Percentiles rank a stretch among this genome's conserved stretches.
Evolutionary conservation across 2,888 invertebrate species (phyloP).

Genomic region (Lacanobia wlatinum): DNA sequence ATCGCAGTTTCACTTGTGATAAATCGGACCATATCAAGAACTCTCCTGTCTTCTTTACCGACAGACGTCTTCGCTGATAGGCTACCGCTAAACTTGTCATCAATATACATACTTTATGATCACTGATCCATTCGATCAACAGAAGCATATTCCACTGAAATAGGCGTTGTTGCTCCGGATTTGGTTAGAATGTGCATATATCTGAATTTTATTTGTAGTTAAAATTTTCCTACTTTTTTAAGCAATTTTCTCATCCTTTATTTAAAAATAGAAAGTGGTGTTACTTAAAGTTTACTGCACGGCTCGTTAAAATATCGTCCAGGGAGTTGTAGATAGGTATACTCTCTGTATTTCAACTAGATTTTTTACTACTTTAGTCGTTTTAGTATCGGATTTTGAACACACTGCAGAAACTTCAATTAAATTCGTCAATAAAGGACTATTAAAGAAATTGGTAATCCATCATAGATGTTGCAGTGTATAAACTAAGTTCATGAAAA

Average conservation of each 20-base stretch:
- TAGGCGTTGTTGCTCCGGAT: too few species aligned
- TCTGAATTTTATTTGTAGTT: too few species aligned
- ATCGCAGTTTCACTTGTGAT: too few species aligned
- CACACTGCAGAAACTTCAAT: not conserved
- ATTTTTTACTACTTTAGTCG: not conserved
- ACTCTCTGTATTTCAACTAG: not conserved
- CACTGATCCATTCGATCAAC: too few species aligned
- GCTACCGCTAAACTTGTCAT: too few species aligned
- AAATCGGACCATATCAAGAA: too few species aligned
- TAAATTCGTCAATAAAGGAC: not conserved
- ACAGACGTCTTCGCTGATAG: too few species aligned
- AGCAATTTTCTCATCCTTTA: not conserved
- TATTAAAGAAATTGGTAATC: conserved; percentile 16
- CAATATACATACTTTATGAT: too few species aligned
- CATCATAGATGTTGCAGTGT: conserved; percentile 17
- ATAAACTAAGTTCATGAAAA: conserved; percentile 30
- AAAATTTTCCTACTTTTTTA: not conserved
- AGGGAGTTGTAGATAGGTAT: not conserved
- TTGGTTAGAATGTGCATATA: too few species aligned
- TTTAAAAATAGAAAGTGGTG: not conserved
- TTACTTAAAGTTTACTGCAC: not conserved
- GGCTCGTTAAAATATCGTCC: not conserved
- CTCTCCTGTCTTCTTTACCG: too few species aligned
- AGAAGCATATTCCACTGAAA: too few species aligned
- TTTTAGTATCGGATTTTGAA: not conserved